Base-by-base conservation (phyloP, 2,113 vertebrate genomes). In the Misgurnus mizolepis region DNA sequence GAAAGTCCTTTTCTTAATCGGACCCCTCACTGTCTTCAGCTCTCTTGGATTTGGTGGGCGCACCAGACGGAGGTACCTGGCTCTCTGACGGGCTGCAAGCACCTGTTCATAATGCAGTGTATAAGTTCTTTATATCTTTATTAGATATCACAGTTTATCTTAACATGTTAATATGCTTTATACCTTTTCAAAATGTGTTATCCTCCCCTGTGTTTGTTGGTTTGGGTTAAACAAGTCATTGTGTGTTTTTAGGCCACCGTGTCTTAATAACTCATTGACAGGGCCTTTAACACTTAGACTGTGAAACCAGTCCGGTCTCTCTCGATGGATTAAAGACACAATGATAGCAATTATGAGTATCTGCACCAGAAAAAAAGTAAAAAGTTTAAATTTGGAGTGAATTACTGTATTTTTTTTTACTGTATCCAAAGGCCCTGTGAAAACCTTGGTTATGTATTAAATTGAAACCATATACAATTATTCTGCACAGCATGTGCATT, bases 41-140 rank as follows among this genome's bases (percentile, higher is more conserved):
- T 91, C 90, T 41, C 80, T 85, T 5, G 43, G 78, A 60, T 87
- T 85, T 0, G 90, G 93, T 0, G 94, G 94, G 2, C 68, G 84
- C 0, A 89, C 89, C 12, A 93, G 80, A 50, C 87, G 91, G 45
- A 95, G 90, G 76, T 84, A 89, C 0, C 93, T 92, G 4, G 88
- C 87, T 81, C 87, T 91, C 45, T 80, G 92, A 18, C 94, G 90
- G 45, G 89, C 88, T 43, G 78, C 86, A 17, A 95, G 78, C 27
- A 91, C 86, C 95, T 94, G 87, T 22, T 18, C 43, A 82, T 10
- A 40, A n/a, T 22, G 81, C 61, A 50, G 1, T 62, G 43, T 83
- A 40, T 17, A 41, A 49, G 11, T 1, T n/a, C n/a, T n/a, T n/a
- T n/a, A n/a, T n/a, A n/a, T 53, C 49, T 3, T 53, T 53, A 53